A percentile compares a stretch with the other conserved stretches of the same genome.
phyloP scores from a whole-genome alignment of 2,888 invertebrate species.

The Lasius platythorax region DNA sequence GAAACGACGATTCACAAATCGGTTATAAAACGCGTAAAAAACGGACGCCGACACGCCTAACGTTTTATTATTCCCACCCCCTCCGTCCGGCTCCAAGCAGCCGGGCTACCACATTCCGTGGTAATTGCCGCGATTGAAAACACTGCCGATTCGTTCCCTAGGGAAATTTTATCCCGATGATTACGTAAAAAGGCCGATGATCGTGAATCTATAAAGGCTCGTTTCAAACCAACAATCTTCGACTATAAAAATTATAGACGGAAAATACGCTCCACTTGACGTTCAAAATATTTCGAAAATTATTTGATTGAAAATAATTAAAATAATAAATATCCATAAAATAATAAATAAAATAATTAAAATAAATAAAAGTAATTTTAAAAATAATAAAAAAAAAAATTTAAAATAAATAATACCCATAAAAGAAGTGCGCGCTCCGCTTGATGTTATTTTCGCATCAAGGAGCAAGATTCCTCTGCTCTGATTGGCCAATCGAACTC shows the following conservation, averaged over 20 bases:
- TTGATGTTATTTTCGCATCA: too few relatives aligned
- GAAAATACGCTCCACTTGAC: too few relatives aligned
- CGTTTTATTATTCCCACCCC: slow-evolving; percentile 80
- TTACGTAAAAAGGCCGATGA: background rate
- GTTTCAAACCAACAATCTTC: background rate
- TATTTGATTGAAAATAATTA: too few relatives aligned
- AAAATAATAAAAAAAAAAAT: too few relatives aligned
- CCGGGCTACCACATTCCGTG: slow-evolving; percentile 72
- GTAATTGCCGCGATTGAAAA: slow-evolving; percentile 72
- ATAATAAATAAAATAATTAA: too few relatives aligned
- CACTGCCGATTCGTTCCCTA: slow-evolving; percentile 12
- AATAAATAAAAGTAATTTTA: too few relatives aligned
- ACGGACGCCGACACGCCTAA: slow-evolving; percentile 83
- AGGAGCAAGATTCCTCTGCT: too few relatives aligned
- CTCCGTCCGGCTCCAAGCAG: slow-evolving; percentile 57
- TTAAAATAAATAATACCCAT: too few relatives aligned
- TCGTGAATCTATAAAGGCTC: background rate
- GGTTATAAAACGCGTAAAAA: slow-evolving; percentile 56
- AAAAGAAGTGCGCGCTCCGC: too few relatives aligned
- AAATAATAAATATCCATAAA: too few relatives aligned
- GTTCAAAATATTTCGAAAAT: too few relatives aligned
- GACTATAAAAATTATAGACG: background rate
- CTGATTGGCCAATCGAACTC: background rate
- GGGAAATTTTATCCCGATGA: slow-evolving; percentile 39
- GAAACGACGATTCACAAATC: slow-evolving; percentile 36